Conservation (phyloP, 2,113 vertebrate genomes). For the Lipophrys pholis region DNA sequence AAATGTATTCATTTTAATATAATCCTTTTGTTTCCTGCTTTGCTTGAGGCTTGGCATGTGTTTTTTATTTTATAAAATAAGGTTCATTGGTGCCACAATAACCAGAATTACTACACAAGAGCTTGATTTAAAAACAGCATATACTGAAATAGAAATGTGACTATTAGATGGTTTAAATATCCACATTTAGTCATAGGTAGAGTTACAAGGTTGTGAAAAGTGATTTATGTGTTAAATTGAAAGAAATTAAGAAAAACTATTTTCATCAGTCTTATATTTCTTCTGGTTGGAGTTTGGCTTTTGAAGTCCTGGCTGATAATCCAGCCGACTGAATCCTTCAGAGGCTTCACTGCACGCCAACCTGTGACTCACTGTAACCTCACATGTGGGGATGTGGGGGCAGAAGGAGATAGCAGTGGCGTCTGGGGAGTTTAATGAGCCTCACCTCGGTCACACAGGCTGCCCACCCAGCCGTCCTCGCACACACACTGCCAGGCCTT, state of each 20-base stretch:
- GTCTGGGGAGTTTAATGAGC: slow-evolving; percentile 33
- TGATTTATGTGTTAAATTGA: too few species aligned
- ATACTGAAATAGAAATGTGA: slow-evolving; percentile 32
- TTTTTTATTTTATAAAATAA: slow-evolving; percentile 11
- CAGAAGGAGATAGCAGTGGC: slow-evolving; percentile 2
- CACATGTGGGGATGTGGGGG: background rate
- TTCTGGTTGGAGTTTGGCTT: too few species aligned
- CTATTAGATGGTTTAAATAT: background rate
- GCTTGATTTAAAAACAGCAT: background rate
- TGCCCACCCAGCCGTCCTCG: slow-evolving; percentile 91
- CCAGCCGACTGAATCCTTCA: background rate
- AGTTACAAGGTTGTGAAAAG: too few species aligned
- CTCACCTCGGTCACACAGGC: slow-evolving; percentile 92
- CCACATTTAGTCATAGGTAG: too few species aligned
- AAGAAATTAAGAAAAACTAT: too few species aligned
- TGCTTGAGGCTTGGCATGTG: background rate
- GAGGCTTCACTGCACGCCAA: background rate
- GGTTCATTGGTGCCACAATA: background rate
- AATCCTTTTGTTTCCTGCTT: slow-evolving; percentile 9
- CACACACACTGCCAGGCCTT: slow-evolving; percentile 95
- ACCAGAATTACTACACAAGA: background rate
- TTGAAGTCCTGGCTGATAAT: too few species aligned
- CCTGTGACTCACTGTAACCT: slow-evolving; percentile 38
- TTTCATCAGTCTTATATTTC: too few species aligned
- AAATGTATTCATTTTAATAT: slow-evolving; percentile 13